Evolutionary conservation across 2,797 vertebrate species (phyloP).

Genomic region (Champsocephalus esox): DNA sequence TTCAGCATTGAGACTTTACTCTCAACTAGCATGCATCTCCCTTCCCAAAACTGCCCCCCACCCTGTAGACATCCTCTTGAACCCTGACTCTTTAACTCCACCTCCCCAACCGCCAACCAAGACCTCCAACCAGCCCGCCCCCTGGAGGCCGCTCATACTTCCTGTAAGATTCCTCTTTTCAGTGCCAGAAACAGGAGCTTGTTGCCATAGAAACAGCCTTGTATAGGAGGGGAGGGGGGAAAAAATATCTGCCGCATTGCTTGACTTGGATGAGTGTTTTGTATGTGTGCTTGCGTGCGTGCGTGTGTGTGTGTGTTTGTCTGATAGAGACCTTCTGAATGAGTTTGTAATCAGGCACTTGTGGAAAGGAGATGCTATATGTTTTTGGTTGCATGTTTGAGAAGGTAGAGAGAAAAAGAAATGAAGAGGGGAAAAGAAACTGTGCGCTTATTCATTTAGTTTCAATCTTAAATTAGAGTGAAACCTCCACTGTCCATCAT

Average conservation of each 20-base stretch:
- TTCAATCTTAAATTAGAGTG: conserved; percentile 33
- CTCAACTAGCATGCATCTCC: background rate
- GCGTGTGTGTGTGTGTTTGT: conserved; percentile 28
- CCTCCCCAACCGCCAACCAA: conserved; percentile 25
- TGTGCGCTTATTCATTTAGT: conserved; percentile 34
- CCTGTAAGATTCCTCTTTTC: conserved; percentile 84
- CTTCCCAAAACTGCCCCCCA: background rate
- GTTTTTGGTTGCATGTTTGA: conserved; percentile 42
- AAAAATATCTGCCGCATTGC: conserved; percentile 83
- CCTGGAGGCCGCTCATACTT: conserved; percentile 80
- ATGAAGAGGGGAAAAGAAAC: conserved; percentile 19
- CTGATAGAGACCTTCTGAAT: conserved; percentile 64
- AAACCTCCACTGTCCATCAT: conserved; percentile 30
- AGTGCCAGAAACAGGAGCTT: conserved; percentile 84
- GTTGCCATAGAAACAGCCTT: conserved; percentile 88
- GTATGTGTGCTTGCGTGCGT: conserved; percentile 29
- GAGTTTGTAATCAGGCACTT: conserved; percentile 55
- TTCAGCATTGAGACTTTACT: conserved; percentile 17
- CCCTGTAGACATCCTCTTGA: conserved; percentile 34
- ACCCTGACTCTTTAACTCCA: conserved; percentile 30
- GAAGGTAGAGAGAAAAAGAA: background rate
- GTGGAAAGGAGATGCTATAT: conserved; percentile 43
- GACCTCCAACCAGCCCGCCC: conserved; percentile 49
- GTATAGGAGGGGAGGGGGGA: conserved; percentile 57
- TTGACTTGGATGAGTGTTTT: conserved; percentile 78